Percentiles rank a stretch among this genome's conserved stretches.
Conservation (phyloP, 2,797 vertebrate genomes). For the Dipus sagitta region DNA sequence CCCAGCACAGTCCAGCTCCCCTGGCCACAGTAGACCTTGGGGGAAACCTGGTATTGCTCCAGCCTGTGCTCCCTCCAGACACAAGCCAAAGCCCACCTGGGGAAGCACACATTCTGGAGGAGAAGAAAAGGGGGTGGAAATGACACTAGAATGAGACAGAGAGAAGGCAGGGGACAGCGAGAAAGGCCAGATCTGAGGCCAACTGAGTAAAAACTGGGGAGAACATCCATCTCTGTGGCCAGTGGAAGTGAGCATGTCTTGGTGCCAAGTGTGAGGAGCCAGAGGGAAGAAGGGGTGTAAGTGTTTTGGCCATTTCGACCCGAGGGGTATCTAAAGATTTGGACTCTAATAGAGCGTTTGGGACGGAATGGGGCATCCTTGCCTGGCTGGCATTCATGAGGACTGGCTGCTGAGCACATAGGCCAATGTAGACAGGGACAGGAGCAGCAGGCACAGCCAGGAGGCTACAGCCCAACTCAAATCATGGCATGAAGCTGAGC, state of each 20-base stretch:
- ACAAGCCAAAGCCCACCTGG: not conserved
- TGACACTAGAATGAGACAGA: not conserved
- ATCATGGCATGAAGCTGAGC: too few species aligned
- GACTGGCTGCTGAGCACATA: not conserved
- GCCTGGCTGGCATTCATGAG: too few species aligned
- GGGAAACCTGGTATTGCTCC: not conserved
- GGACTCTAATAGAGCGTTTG: not conserved
- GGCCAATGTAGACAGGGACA: not conserved
- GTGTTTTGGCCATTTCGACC: too few species aligned
- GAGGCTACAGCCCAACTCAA: not conserved
- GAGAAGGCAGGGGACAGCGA: not conserved
- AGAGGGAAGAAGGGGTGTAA: too few species aligned
- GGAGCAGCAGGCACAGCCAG: not conserved
- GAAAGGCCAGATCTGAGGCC: not conserved
- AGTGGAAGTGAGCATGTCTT: not conserved
- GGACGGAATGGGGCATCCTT: too few species aligned
- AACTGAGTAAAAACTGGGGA: not conserved
- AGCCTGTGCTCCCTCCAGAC: not conserved
- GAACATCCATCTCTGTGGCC: not conserved
- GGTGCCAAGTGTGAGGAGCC: too few species aligned
- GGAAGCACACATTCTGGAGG: not conserved
- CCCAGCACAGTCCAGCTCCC: not conserved
- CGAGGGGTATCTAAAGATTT: not conserved
- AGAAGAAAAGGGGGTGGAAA: not conserved
- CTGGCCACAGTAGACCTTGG: not conserved